Evolutionary conservation across 2,888 invertebrate genomes (phyloP).

Genomic region (Euplexia lucipara): DNA sequence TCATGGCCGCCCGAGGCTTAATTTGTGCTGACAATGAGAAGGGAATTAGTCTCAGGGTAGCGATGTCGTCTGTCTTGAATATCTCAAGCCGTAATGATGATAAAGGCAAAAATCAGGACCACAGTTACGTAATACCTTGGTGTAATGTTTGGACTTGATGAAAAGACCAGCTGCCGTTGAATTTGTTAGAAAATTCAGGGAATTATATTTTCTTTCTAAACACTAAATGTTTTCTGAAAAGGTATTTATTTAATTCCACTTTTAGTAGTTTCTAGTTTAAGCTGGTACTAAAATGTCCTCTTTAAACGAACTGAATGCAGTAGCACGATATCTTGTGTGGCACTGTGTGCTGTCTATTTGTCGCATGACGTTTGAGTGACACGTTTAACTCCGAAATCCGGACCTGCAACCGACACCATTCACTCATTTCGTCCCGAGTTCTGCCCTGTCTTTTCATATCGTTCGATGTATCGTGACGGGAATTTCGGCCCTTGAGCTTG

Average conservation of each 20-base stretch:
- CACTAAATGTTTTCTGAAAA: background rate
- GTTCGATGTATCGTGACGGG: conserved; percentile 15
- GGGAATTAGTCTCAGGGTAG: conserved; percentile 69
- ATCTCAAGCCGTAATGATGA: conserved; percentile 46
- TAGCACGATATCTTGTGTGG: conserved; percentile 18
- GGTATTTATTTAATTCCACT: too few species aligned
- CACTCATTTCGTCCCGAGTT: conserved; percentile 23
- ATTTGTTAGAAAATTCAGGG: too few species aligned
- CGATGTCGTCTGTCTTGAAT: conserved; percentile 62
- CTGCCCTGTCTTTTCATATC: conserved; percentile 24
- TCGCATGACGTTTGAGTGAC: conserved; percentile 44
- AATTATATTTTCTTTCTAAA: too few species aligned
- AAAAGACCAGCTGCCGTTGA: background rate
- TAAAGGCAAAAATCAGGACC: conserved; percentile 32
- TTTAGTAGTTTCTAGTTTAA: too few species aligned
- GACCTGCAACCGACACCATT: conserved; percentile 22
- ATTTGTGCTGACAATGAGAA: conserved; percentile 73
- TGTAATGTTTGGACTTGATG: background rate
- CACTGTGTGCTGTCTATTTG: conserved; percentile 35
- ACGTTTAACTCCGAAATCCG: conserved; percentile 10
- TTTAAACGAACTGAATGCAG: conserved; percentile 21
- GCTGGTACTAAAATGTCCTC: background rate
- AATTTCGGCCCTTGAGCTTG: conserved; percentile 24
- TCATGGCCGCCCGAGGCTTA: conserved; percentile 69
- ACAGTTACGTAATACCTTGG: conserved; percentile 12